phyloP scores from a whole-genome alignment of 2,888 invertebrate genomes.

The Lypha dubia region DNA sequence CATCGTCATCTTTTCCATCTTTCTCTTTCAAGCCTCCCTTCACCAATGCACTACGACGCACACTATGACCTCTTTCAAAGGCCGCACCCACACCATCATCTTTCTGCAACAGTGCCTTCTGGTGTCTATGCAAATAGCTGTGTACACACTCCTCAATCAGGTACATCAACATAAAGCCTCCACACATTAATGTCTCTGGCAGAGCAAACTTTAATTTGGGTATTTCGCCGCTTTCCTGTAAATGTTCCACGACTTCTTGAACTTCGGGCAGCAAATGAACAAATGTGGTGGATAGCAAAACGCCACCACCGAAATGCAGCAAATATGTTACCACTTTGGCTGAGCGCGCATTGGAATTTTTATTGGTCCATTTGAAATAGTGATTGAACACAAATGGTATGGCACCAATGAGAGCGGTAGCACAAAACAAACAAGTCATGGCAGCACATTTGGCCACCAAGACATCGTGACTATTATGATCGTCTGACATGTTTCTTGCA shows the following conservation, averaged over 20 bases:
- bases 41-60: conserved; percentile 79
- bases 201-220: conserved; percentile 86
- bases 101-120: conserved; percentile 73
- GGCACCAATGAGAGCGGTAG: conserved; percentile 90
- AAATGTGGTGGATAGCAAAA: conserved; percentile 91
- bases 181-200: conserved; percentile 89
- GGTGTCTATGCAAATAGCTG: conserved; percentile 86
- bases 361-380: conserved; percentile 86
- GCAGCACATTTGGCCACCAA: conserved; percentile 90
- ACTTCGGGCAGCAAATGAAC: conserved; percentile 92
- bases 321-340: conserved; percentile 85
- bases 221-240: conserved; percentile 84
- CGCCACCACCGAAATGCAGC: conserved; percentile 93
- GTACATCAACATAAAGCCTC: conserved; percentile 90
- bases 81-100: conserved; percentile 78
- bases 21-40: conserved; percentile 34
- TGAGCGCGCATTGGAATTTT: conserved; percentile 78
- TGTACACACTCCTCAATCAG: conserved; percentile 92
- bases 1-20: neutral
- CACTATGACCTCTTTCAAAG: conserved; percentile 80
- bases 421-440: conserved; percentile 90
- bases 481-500: conserved; percentile 61
- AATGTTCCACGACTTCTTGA: conserved; percentile 86
- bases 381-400: conserved; percentile 88
- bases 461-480: conserved; percentile 83